Percentiles rank a stretch among this genome's conserved stretches.
These are phyloP conservation scores for Sturnus vulgaris DNA, from an alignment of 2,113 vertebrate species.

Conservation along the genomic window DNA sequence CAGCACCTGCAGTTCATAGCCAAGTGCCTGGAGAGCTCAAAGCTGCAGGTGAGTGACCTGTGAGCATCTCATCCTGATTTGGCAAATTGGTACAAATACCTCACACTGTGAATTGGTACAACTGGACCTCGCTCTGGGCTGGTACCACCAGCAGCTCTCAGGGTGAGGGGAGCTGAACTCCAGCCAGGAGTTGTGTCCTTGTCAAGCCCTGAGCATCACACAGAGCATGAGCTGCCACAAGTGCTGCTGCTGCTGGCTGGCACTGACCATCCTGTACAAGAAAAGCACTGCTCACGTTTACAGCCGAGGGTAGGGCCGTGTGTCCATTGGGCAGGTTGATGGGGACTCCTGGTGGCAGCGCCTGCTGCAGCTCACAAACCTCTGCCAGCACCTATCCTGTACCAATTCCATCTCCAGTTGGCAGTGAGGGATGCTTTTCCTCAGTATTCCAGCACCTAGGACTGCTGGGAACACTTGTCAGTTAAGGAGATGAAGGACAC, in stretches of 20 bases:
- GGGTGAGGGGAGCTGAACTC: neutral
- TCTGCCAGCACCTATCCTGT: accelerated
- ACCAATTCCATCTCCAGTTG: accelerated
- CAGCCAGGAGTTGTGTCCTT: accelerated
- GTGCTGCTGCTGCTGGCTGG: neutral
- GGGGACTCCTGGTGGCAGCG: neutral
- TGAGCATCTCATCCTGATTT: neutral
- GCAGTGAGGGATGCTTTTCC: accelerated
- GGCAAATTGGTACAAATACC: neutral
- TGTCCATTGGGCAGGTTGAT: neutral
- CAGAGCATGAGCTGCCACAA: neutral
- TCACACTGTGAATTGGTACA: neutral
- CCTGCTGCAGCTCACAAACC: neutral
- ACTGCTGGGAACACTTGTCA: neutral
- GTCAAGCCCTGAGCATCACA: neutral
- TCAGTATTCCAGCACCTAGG: neutral
- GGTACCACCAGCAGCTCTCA: neutral
- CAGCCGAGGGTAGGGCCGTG: accelerated
- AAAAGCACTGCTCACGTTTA: accelerated
- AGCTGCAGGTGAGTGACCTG: neutral
- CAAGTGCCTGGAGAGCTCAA: neutral
- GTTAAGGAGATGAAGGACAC: neutral
- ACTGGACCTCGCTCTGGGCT: neutral
- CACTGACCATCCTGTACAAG: accelerated
- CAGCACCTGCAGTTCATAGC: accelerated